Percentiles rank a stretch among this genome's conserved stretches.
Conservation (phyloP, 1,140 invertebrate genomes). For the Cyphomyrmex costatus region DNA sequence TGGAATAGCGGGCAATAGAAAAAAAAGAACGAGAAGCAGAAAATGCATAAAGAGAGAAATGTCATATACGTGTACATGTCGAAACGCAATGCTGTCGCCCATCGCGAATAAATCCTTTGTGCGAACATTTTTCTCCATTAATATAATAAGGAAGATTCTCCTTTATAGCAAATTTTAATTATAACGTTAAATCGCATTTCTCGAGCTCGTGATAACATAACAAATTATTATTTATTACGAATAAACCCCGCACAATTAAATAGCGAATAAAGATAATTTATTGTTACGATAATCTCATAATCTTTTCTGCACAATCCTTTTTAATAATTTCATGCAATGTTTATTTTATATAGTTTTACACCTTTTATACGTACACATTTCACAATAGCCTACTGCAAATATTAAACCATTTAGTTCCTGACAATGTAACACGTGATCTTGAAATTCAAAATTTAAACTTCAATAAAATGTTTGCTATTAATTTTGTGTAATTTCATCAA, state of each 20-base stretch:
- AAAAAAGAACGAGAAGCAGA: background rate
- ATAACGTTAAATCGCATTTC: slow-evolving; percentile 36
- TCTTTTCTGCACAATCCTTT: background rate
- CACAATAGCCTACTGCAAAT: background rate
- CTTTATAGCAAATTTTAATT: slow-evolving; percentile 34
- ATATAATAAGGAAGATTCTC: background rate
- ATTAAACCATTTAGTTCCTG: background rate
- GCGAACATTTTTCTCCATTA: slow-evolving; percentile 25
- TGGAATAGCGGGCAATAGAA: slow-evolving; percentile 19
- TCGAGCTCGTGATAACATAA: background rate
- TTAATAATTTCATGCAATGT: background rate
- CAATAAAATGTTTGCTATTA: slow-evolving; percentile 8
- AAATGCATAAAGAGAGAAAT: slow-evolving; percentile 33
- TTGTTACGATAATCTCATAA: background rate
- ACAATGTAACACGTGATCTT: slow-evolving; percentile 8
- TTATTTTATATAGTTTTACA: background rate
- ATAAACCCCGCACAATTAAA: background rate
- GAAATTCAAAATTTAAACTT: background rate
- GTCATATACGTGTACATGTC: background rate
- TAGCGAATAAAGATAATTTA: slow-evolving; percentile 4
- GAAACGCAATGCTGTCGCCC: background rate
- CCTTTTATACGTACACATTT: background rate
- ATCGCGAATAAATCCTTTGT: slow-evolving; percentile 41
- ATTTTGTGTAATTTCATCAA: background rate
- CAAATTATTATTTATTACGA: slow-evolving; percentile 31